Base-by-base conservation (phyloP, 2,113 vertebrate species). In the Myotis brandtii region DNA sequence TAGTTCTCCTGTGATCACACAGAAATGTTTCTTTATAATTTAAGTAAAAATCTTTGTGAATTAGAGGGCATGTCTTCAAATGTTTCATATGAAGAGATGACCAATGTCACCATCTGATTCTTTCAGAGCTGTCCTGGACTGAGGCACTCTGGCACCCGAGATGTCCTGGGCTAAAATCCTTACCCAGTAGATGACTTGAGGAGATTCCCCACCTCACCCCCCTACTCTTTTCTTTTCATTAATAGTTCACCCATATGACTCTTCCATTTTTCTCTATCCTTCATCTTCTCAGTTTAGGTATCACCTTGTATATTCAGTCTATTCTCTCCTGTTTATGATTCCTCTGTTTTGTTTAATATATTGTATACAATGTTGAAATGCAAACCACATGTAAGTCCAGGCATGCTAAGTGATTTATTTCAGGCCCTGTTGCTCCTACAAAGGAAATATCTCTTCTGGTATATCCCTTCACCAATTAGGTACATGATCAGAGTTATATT, bases 341-440 rank as follows among this genome's bases (percentile, higher is more conserved):
- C 62, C 11, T 93, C 37, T 93, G 14, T 54, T 93, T 83, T 43
- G 54, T 62, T 82, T 92, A 77, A 82, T 83, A 48, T 77, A 73
- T 43, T 80, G 0, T 52, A 73, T 79, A 62, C 7, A 93, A 37
- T 37, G 34, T 87, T 84, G 30, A 84, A 89, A 87, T 92, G 40
- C n/a, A 91, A 89, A 79, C n/a, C 9, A n/a, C 50, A 75, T 59
- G 16, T 62, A 64, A 56, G 17, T 69, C 83, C 30, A 81, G 59
- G 25, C 52, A 86, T 67, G 62, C 37, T 46, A 92, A 92, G 46
- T 59, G 34, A 81, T 72, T 92, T 86, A 9, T 89, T 89, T 79
- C 30, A 77, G 66, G 25, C 13, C 23, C 16, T 83, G 43, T 30
- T 93, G 54, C 30, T 75, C 25, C 4, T 91, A 54, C 12, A 75